Conservation (phyloP, 2,113 vertebrate genomes). For the Malaclemys terrapin region DNA sequence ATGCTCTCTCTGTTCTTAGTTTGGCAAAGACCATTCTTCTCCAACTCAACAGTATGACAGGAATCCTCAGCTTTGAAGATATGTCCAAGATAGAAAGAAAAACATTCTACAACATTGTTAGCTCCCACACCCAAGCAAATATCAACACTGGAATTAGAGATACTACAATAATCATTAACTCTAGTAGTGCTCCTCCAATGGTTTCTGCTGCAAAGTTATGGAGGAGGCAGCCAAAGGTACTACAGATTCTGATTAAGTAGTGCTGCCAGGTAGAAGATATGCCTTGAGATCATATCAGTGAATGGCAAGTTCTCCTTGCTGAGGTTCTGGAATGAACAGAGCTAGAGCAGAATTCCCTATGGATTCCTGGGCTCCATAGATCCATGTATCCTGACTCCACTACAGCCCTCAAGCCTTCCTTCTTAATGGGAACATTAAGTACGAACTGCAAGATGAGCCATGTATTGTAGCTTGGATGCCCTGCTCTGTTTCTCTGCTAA, state of each 20-base stretch:
- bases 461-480: too few relatives aligned
- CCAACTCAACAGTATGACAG: neutral
- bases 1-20: neutral
- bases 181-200: neutral
- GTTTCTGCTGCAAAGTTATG: constrained; percentile 3
- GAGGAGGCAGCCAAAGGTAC: neutral
- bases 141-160: neutral
- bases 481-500: constrained; percentile 19
- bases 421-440: constrained; percentile 35
- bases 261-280: neutral
- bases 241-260: constrained; percentile 17
- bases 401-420: neutral
- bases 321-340: constrained; percentile 38
- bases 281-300: constrained; percentile 29
- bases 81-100: neutral
- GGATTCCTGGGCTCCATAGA: constrained; percentile 1
- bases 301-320: constrained; percentile 15
- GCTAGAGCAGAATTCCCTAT: neutral
- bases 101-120: neutral
- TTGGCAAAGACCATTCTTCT: neutral
- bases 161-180: neutral
- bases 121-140: neutral
- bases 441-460: constrained; percentile 4
- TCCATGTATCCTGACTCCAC: constrained; percentile 2
- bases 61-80: neutral